Conservation (phyloP, 2,888 invertebrate species). For the Eubasilissa splendida region DNA sequence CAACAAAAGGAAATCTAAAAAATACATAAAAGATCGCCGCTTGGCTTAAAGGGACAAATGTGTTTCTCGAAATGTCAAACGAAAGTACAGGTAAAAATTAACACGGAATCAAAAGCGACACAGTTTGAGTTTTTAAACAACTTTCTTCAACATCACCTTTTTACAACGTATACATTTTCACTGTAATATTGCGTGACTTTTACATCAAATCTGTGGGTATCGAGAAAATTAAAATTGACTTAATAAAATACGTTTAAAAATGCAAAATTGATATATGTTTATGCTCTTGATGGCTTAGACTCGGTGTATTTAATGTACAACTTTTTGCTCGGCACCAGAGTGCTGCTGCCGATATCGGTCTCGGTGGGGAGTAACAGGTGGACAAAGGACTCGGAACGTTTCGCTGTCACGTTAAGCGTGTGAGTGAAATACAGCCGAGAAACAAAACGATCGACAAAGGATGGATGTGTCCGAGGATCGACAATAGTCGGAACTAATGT, state of each 20-base stretch:
- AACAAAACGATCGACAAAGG: conserved; percentile 38
- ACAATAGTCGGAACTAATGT: conserved; percentile 45
- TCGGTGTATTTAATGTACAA: not conserved
- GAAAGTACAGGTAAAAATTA: conserved; percentile 10
- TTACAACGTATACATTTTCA: not conserved
- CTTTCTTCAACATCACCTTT: not conserved
- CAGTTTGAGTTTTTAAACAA: not conserved
- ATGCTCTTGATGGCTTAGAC: too few relatives aligned
- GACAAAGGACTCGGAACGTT: conserved; percentile 39
- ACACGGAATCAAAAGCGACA: conserved; percentile 1
- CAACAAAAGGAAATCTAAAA: conserved; percentile 17
- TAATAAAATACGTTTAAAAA: too few relatives aligned
- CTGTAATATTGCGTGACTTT: not conserved
- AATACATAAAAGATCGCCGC: conserved; percentile 30
- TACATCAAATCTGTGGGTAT: not conserved
- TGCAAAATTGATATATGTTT: too few relatives aligned
- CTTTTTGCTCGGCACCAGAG: not conserved
- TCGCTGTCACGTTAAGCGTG: conserved; percentile 41
- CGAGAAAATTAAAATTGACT: too few relatives aligned
- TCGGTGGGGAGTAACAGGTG: not conserved
- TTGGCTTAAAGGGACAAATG: conserved; percentile 35
- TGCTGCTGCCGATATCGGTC: not conserved
- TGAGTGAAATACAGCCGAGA: conserved; percentile 43
- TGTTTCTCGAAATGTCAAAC: not conserved
- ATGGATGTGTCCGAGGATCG: conserved; percentile 12